Conservation (phyloP, 1,140 invertebrate species). For the Thalassaphorura encarpata region DNA sequence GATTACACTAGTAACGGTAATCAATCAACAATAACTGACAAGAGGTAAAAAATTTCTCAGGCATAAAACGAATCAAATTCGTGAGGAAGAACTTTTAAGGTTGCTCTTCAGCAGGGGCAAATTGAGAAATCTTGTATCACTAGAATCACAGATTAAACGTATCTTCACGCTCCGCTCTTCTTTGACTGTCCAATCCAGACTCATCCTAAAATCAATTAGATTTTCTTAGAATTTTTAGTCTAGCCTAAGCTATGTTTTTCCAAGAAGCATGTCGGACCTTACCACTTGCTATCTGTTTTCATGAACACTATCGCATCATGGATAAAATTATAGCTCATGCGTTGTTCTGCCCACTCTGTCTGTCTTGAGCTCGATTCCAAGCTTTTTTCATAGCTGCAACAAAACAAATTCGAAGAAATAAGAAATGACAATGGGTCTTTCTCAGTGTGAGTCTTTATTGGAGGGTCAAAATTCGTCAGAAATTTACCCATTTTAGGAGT, state of each 20-base stretch:
- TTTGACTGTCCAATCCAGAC: neutral
- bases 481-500: constrained; percentile 58
- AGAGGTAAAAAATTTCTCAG: constrained; percentile 18
- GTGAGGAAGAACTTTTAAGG: constrained; percentile 3
- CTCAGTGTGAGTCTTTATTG: neutral
- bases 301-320: too few relatives aligned
- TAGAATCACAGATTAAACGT: constrained; percentile 19
- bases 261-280: neutral
- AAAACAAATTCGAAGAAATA: neutral
- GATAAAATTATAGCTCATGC: too few relatives aligned
- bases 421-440: neutral
- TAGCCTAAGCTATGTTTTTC: neutral
- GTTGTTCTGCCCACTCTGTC: constrained; percentile 29
- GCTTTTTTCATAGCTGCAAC: constrained; percentile 32
- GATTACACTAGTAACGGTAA: too few relatives aligned
- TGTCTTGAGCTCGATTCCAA: constrained; percentile 31
- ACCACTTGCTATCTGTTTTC: neutral
- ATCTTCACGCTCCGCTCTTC: neutral
- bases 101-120: neutral
- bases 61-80: constrained; percentile 13
- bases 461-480: neutral
- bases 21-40: too few relatives aligned
- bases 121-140: constrained; percentile 10
- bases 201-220: constrained; percentile 8
- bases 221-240: constrained; percentile 5